Percentiles rank a stretch among this genome's conserved stretches.
phyloP scores from a whole-genome alignment of 2,113 vertebrate genomes.

The Heloderma charlesbogerti region DNA sequence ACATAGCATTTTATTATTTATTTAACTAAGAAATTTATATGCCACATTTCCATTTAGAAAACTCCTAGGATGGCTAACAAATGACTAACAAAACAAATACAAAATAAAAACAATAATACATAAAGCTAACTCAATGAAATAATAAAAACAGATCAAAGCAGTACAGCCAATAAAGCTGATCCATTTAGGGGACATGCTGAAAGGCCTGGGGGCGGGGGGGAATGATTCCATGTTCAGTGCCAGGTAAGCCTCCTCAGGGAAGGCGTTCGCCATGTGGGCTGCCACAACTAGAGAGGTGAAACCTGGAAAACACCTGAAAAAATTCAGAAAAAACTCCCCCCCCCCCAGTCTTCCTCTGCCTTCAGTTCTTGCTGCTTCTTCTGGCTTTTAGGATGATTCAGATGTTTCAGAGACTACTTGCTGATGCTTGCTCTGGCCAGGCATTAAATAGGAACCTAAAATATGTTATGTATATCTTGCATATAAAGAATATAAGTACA shows the following conservation, averaged over 20 bases:
- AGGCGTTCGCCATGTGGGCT: not conserved
- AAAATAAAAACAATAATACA: not conserved
- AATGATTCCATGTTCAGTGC: not conserved
- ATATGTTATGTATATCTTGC: too few species aligned
- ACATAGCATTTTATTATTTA: not conserved
- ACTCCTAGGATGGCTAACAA: not conserved
- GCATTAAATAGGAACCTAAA: too few species aligned
- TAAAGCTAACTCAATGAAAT: not conserved
- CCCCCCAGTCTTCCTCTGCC: too few species aligned
- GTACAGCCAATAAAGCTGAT: not conserved
- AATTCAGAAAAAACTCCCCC: too few species aligned
- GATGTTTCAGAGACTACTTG: too few species aligned
- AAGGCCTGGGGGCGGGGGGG: not conserved
- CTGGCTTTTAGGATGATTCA: too few species aligned
- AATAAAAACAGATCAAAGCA: not conserved
- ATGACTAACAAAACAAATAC: too few species aligned
- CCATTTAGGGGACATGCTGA: not conserved
- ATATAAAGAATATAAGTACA: too few species aligned
- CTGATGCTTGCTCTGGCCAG: too few species aligned
- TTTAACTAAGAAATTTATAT: not conserved
- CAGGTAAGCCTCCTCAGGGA: not conserved
- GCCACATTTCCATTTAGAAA: not conserved
- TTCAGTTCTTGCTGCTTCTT: too few species aligned
- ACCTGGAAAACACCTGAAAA: too few species aligned
- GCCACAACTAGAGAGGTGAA: not conserved